Evolutionary conservation across 2,113 vertebrate species (phyloP).

Genomic region (Prietella phreatophila): DNA sequence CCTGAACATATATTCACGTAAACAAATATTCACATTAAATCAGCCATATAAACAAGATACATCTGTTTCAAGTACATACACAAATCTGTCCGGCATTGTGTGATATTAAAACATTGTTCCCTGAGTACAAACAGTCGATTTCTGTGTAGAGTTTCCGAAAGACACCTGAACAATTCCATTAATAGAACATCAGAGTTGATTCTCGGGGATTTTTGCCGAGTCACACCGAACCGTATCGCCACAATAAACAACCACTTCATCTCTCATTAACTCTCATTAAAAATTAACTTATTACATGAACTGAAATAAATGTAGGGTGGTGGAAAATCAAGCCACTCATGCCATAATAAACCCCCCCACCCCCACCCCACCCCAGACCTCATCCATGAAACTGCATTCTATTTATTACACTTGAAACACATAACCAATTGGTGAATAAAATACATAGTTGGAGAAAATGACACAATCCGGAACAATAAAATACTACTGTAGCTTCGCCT

Average conservation of each 20-base stretch:
- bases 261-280: background rate
- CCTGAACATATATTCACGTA: background rate
- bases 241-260: background rate
- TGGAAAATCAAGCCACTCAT: background rate
- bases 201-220: background rate
- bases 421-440: background rate
- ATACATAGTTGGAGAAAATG: background rate
- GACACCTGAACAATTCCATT: slow-evolving; percentile 10
- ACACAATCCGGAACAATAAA: background rate
- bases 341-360: background rate
- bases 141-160: background rate
- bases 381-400: background rate
- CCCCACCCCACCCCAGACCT: no score
- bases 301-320: background rate
- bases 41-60: background rate
- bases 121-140: slow-evolving; percentile 29
- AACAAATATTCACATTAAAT: slow-evolving; percentile 11
- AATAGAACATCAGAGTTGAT: background rate
- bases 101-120: slow-evolving; percentile 13
- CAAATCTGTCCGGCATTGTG: background rate
- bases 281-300: slow-evolving; percentile 12
- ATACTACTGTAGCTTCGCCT: background rate
- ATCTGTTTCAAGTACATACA: background rate
- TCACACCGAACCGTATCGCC: background rate
- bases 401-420: background rate